Base-by-base conservation (phyloP, 1,140 invertebrate species). In the Pteromalus puparum region DNA sequence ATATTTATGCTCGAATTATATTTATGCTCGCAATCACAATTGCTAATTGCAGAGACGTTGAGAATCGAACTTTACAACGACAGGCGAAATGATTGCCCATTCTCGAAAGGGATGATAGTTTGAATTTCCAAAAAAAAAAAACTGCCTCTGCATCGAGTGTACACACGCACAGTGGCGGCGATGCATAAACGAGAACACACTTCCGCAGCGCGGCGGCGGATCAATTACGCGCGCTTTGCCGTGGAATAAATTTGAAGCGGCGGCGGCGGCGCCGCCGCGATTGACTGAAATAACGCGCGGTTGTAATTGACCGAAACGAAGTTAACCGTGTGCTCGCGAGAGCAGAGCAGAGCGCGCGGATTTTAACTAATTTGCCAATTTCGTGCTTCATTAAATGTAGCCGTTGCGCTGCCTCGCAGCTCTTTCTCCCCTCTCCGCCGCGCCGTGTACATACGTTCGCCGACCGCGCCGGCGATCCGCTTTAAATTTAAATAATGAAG, bases 281-380 rank as follows among this genome's bases (percentile, higher is more conserved):
- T 87, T 87, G 80, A 85, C 81, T 82, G 81, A 85, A 89, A 89
- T 87, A 88, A 88, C 77, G 84, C 80, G 70, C 79, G 81, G n/a
- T 78, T 74, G 83, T 89, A 89, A 90, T 90, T 89, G 86, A 87
- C 87, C 87, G 68, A 87, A 89, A 90, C 85, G 86, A 88, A 89
- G 85, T 88, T 88, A 82, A 30, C 68, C 81, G 72, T 76, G 30
- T 74, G 61, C n/a, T 53, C 70, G 48, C 78, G n/a, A n/a, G n/a
- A n/a, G n/a, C n/a, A n/a, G n/a, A n/a, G n/a, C n/a, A n/a, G n/a
- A n/a, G n/a, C n/a, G 76, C 80, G 86, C 86, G 85, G 87, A 89
- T 89, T 90, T 90, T 88, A 86, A 89, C 88, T 89, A 90, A 91
- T 91, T 91, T 89, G 88, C 88, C 86, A 88, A 90, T 90, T 91